Conservation (phyloP, 2,797 vertebrate genomes). For the Nyctibius grandis region DNA sequence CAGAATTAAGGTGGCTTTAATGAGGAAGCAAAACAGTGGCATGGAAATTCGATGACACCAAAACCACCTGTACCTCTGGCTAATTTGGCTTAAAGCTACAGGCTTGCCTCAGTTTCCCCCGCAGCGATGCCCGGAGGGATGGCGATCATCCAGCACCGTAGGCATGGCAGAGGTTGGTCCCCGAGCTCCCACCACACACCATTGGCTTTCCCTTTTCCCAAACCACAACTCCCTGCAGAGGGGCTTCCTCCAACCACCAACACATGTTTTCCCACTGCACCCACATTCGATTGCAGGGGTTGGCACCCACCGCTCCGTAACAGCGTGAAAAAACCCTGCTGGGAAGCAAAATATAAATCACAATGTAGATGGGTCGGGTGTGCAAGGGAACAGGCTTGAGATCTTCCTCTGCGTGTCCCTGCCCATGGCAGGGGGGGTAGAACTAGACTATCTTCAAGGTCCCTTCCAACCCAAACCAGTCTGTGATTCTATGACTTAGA, state of each 20-base stretch:
- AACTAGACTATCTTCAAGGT: no score
- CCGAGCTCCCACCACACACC: neutral
- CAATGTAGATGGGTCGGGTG: no score
- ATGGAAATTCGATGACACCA: neutral
- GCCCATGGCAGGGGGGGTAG: no score
- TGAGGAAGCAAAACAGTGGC: neutral
- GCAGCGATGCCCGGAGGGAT: accelerated
- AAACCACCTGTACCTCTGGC: neutral
- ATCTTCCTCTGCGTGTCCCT: neutral
- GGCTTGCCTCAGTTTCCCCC: neutral
- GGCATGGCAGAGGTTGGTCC: neutral
- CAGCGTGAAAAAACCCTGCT: neutral
- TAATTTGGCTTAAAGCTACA: neutral
- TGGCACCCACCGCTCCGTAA: neutral
- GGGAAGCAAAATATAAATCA: neutral
- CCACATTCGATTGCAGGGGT: neutral
- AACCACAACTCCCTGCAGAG: neutral
- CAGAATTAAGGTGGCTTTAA: neutral
- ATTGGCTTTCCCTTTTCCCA: neutral
- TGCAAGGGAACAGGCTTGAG: neutral
- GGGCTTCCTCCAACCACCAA: neutral
- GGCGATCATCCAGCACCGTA: accelerated
- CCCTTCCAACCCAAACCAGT: no score
- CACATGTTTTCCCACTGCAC: neutral
- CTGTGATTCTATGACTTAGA: no score